A percentile compares a stretch with the other conserved stretches of the same genome.
phyloP scores from a whole-genome alignment of 2,797 vertebrate species.

The Sebastes cheni region DNA sequence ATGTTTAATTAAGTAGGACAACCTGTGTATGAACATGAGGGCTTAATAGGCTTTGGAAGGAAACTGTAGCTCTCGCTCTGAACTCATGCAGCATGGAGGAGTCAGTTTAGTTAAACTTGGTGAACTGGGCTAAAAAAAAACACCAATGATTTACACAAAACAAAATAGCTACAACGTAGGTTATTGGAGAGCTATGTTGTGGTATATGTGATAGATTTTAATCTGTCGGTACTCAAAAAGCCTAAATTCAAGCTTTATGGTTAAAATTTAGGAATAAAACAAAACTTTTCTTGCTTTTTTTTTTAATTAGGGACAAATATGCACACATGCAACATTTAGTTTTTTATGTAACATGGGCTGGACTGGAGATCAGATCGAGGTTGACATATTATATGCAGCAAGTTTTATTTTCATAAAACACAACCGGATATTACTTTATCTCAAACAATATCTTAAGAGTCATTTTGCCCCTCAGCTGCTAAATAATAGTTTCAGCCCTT shows the following conservation, averaged over 20 bases:
- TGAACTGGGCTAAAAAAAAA: no score
- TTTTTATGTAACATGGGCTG: neutral
- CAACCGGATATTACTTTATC: neutral
- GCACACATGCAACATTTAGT: neutral
- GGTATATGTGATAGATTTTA: neutral
- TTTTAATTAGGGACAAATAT: neutral
- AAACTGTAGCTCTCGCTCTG: neutral
- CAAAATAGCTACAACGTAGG: no score
- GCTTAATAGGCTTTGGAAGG: slow-evolving; percentile 25
- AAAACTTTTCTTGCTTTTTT: neutral
- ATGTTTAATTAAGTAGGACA: slow-evolving; percentile 53
- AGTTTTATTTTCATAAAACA: neutral
- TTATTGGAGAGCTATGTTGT: neutral
- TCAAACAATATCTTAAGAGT: neutral
- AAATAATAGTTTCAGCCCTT: neutral
- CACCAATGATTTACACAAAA: neutral
- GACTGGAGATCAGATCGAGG: neutral
- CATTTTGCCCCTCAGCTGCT: neutral
- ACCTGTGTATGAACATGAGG: slow-evolving; percentile 18
- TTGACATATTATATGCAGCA: neutral
- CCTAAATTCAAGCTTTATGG: neutral
- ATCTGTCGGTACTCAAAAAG: neutral
- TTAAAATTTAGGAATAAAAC: neutral
- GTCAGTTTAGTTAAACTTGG: neutral
- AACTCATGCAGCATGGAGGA: neutral